phyloP scores from a whole-genome alignment of 2,113 vertebrate species.

The human region GRCh38 chr1:101110001-101110500 shows the following conservation, averaged over 20 bases:
- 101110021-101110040: neutral
- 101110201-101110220: neutral
- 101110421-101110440: neutral
- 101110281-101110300: neutral
- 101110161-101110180: neutral
- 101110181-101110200: neutral
- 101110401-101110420: neutral
- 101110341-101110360: neutral
- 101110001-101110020: neutral
- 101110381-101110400: neutral
- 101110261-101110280: neutral
- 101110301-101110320: neutral
- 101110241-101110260: neutral
- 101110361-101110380: neutral
- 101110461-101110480: neutral
- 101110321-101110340: neutral
- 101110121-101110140: neutral
- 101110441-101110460: neutral
- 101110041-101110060: neutral
- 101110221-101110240: neutral
- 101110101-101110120: neutral
- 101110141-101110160: neutral
- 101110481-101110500: neutral
- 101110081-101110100: neutral
- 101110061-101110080: neutral